Evolutionary conservation across 2,113 vertebrate species (phyloP).

Genomic region (Pituophis catenifer): DNA sequence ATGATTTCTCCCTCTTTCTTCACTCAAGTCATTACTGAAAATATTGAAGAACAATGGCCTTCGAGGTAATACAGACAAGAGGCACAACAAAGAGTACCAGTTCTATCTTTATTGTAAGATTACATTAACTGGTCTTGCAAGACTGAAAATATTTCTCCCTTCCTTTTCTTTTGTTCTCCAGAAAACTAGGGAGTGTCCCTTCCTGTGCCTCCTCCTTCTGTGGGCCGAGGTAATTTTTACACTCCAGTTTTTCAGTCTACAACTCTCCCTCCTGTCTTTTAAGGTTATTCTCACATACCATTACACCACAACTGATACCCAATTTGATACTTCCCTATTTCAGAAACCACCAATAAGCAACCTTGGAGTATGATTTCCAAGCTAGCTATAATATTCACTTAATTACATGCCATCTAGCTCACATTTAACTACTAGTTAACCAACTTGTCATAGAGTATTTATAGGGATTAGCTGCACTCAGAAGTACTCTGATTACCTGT

Average conservation of each 20-base stretch:
- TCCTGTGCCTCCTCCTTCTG: background rate
- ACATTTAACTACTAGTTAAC: background rate
- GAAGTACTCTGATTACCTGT: background rate
- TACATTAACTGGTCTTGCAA: background rate
- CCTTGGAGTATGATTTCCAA: background rate
- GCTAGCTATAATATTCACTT: background rate
- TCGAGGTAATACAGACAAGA: background rate
- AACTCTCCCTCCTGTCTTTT: background rate
- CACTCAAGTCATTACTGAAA: background rate
- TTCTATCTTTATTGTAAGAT: background rate
- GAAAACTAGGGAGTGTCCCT: background rate
- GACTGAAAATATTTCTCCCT: background rate
- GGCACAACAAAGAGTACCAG: background rate
- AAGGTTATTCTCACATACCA: background rate
- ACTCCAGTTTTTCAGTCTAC: background rate
- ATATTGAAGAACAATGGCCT: background rate
- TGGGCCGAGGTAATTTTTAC: background rate
- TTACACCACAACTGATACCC: background rate
- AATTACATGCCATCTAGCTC: background rate
- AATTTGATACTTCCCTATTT: background rate
- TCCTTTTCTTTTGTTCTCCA: background rate
- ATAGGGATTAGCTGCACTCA: background rate
- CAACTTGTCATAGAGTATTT: background rate
- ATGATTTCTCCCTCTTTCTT: background rate
- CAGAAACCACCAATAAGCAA: background rate